Evolutionary conservation across 2,797 vertebrate genomes (phyloP), one percentile per base, ranked within the genome.

Genomic region (Steatocranus sp.): DNA sequence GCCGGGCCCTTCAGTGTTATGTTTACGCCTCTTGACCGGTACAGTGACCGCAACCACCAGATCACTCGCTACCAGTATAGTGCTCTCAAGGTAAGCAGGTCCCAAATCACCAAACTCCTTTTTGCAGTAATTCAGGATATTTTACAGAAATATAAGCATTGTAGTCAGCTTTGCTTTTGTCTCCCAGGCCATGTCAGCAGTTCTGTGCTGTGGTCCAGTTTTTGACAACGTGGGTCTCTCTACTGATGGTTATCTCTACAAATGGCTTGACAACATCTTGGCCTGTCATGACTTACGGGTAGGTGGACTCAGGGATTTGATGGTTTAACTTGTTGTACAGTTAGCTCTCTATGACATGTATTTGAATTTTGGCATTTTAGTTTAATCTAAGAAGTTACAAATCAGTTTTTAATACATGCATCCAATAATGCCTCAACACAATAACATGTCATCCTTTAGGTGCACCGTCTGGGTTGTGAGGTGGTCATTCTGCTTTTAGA

Each of bases 201-300:
- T 99, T 80, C 93, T 99, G 34, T 99, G 99, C 91, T 99, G 99
- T 18, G 99, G 99, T 25, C 98, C 98, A 2, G 99, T 99, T 20
- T 99, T 99, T 90, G 99, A 99, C 91, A 99, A 99, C 1, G 98
- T 99, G 80, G 99, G 99, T 66, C 97, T 99, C 75, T 99, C 99
- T 15, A 97, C 98, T 7, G 99, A 99, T 2, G 99, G 99, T 3
- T 99, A 99, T 95, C 97, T 99, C n/a, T 99, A 99, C 93, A 99
- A 99, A 92, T 99, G 98, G 98, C 97, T 99, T 18, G 98, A 99
- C 95, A 99, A 99, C 91, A 99, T 99, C 93, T 94, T 99, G 92
- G 99, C 97, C 90, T 99, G 99, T 87, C 99, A 99, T 75, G 99
- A 99, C 94, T 92, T 99, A 87, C 95, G 98, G 85, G 99, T 99